Conservation (phyloP, 2,888 invertebrate genomes). For the Phoronis australis region DNA sequence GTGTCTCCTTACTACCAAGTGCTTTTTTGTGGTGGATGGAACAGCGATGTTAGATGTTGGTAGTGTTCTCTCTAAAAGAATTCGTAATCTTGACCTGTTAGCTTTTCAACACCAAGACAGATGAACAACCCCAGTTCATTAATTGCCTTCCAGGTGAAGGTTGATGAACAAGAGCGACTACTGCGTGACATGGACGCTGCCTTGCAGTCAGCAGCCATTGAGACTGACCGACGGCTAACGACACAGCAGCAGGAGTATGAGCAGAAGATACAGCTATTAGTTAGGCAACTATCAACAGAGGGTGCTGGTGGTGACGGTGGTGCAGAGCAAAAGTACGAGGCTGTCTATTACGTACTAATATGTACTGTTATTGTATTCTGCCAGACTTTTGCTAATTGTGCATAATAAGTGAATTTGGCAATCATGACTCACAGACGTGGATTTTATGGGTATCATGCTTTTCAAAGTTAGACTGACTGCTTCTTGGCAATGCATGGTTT, state of each 20-base stretch:
- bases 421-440: too few relatives aligned
- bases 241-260: conserved; percentile 48
- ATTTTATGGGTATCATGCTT: too few relatives aligned
- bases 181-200: conserved; percentile 41
- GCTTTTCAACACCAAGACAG: background rate
- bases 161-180: conserved; percentile 45
- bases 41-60: background rate
- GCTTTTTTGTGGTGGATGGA: too few relatives aligned
- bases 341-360: too few relatives aligned
- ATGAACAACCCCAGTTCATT: background rate
- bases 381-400: too few relatives aligned
- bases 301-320: too few relatives aligned
- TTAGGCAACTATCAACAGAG: conserved; percentile 41
- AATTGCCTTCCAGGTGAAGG: conserved; percentile 28
- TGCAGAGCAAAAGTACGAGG: too few relatives aligned
- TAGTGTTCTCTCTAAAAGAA: background rate
- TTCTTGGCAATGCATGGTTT: too few relatives aligned
- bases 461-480: too few relatives aligned
- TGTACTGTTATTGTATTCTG: too few relatives aligned
- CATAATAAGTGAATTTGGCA: too few relatives aligned
- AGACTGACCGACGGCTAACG: conserved; percentile 41
- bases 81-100: background rate
- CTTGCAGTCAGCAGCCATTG: conserved; percentile 37
- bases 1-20: too few relatives aligned
- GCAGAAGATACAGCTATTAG: conserved; percentile 45